A percentile compares a stretch with the other conserved stretches of the same genome.
These are phyloP conservation scores for Sylvietta virens DNA, from an alignment of 2,113 vertebrate genomes.

Conservation along the genomic window DNA sequence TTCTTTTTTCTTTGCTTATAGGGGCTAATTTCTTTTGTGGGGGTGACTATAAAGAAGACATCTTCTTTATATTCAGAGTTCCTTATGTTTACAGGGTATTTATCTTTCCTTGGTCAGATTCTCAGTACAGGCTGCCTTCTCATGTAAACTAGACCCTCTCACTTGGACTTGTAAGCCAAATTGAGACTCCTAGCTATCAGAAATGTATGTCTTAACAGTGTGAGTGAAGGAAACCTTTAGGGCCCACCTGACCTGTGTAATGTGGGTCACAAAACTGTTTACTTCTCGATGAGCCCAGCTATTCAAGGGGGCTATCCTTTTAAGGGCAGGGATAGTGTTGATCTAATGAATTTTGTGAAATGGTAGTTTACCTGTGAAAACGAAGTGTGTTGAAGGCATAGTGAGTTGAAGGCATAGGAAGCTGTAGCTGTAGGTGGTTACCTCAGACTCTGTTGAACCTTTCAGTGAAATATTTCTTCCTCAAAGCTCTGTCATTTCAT, in stretches of 20 bases:
- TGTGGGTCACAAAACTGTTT: not conserved
- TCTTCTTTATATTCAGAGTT: not conserved
- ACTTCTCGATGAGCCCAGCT: not conserved
- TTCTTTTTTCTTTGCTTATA: not conserved
- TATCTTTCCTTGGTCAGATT: not conserved
- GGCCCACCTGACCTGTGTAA: not conserved
- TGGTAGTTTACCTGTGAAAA: constrained; percentile 4
- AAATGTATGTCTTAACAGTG: not conserved
- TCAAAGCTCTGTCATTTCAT: not conserved
- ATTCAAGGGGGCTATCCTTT: not conserved
- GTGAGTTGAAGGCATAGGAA: not conserved
- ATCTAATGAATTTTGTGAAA: not conserved
- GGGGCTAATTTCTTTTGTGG: constrained; percentile 3
- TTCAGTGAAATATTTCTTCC: not conserved
- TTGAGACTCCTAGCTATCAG: not conserved
- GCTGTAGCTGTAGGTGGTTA: not conserved
- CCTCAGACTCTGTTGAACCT: not conserved
- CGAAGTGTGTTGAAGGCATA: not conserved
- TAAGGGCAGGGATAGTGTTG: not conserved
- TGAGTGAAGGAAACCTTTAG: constrained; percentile 13
- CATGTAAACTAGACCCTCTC: not conserved
- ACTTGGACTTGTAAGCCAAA: not conserved
- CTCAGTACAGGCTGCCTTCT: constrained; percentile 36
- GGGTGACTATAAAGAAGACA: not conserved
- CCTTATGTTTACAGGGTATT: constrained; percentile 26